Base-by-base conservation (phyloP, 2,113 vertebrate species). In the Odocoileus virginianus region DNA sequence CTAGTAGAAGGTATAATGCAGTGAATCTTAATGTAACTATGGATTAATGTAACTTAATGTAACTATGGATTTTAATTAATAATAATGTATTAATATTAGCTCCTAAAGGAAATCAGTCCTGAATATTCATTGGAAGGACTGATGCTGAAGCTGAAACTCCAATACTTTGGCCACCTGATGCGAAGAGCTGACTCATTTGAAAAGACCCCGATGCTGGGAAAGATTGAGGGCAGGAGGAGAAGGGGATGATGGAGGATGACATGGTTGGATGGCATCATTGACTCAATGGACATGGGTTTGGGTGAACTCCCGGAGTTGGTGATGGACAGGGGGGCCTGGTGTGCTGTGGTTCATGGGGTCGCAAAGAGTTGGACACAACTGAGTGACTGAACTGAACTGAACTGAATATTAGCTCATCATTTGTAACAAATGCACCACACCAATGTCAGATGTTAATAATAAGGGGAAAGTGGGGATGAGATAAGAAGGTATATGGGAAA, bases 221-320 rank as follows among this genome's bases (percentile, higher is more conserved):
- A 67, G 64, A 36, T 36, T 67, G 64, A 67, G 17, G 61, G 64
- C 33, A 36, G 33, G 33, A 67, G 16, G 64, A 67, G 33, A 67
- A 67, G 8, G 33, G 33, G 4, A 36, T 0, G 1, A 67, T 2
- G 4, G 33, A 67, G 33, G 2, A n/a, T 67, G 33, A 67, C 8
- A 36, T 36, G 33, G 64, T 10, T 36, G 64, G 64, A 36, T 67
- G 64, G 8, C 4, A 21, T 36, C 64, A 67, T 33, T 0, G 0
- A 67, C 17, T 67, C 64, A 67, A 21, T 19, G 33, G 33, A 67
- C 8, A 5, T 21, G 64, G 33, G 33, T 67, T 36, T 67, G 33
- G 33, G 64, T 5, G 8, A 5, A 67, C 64, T 36, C 64, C 0
- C 8, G 33, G 64, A 36, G 64, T 11, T 67, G 64, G 17, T 67